These are phyloP conservation scores for Merops nubicus DNA, from an alignment of 2,113 vertebrate genomes.

Conservation along the genomic window DNA sequence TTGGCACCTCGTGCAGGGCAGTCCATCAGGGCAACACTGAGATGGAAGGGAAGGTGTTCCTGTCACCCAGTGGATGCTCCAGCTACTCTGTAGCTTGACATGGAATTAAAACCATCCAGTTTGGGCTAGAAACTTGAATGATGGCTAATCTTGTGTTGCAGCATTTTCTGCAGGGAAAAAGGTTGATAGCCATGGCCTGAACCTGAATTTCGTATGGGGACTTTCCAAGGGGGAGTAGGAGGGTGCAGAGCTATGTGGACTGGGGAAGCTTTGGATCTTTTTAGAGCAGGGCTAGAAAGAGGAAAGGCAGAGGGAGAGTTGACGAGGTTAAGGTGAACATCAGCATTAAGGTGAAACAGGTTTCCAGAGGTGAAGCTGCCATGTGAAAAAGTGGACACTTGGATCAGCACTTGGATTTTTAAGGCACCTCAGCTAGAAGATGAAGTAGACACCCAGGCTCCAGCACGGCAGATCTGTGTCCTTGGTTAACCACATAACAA, in stretches of 20 bases:
- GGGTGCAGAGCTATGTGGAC: background rate
- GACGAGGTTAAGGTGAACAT: slow-evolving; percentile 22
- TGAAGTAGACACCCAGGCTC: background rate
- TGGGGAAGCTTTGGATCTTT: background rate
- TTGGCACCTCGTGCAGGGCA: background rate
- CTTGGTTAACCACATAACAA: background rate
- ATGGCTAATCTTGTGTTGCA: background rate
- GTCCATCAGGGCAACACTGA: background rate
- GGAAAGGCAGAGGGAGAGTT: slow-evolving; percentile 5
- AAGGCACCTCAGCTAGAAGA: background rate
- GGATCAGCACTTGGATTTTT: background rate
- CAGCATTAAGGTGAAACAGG: background rate
- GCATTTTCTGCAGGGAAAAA: background rate
- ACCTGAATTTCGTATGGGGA: background rate
- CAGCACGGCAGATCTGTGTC: slow-evolving; percentile 6
- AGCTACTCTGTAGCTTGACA: background rate
- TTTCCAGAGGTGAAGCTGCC: slow-evolving; percentile 20
- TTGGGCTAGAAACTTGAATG: background rate
- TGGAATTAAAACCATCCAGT: background rate
- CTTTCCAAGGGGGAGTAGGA: background rate
- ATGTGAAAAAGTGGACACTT: background rate
- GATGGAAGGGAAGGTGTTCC: background rate
- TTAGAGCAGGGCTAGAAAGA: background rate
- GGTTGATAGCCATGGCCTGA: background rate
- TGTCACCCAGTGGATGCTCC: background rate